Conservation (phyloP, 30 jellyfish, hydroid and myxozoan species). For the Morbakka virulenta region DNA sequence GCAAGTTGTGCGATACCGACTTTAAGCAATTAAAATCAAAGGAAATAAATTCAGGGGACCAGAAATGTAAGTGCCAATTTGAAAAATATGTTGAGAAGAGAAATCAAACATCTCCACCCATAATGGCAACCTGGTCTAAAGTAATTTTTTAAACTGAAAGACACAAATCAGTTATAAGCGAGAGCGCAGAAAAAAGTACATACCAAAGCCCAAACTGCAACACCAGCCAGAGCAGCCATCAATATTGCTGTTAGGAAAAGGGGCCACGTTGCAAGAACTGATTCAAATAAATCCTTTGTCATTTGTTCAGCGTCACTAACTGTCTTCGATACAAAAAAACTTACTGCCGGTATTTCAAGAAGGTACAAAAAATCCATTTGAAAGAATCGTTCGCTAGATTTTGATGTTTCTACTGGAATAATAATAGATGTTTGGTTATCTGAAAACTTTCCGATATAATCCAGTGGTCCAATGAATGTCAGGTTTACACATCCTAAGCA, state of each 20-base stretch:
- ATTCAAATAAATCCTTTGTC: slow-evolving; percentile 65
- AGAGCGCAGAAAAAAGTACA: no score
- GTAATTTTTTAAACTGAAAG: no score
- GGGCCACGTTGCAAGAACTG: slow-evolving; percentile 83
- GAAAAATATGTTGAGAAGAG: no score
- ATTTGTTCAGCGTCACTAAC: slow-evolving; percentile 53
- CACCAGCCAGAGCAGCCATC: slow-evolving; percentile 83
- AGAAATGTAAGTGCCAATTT: no score
- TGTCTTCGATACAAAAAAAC: slow-evolving; percentile 52
- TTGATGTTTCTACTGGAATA: slow-evolving; percentile 79
- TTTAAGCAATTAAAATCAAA: no score
- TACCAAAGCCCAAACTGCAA: slow-evolving; percentile 86
- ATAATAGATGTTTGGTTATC: slow-evolving; percentile 27
- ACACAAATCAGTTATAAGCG: no score
- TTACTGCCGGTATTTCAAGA: slow-evolving; percentile 61
- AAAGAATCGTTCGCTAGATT: slow-evolving; percentile 52
- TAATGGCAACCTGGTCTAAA: no score
- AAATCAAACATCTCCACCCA: no score
- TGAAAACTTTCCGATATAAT: slow-evolving; percentile 42
- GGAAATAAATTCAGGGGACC: no score
- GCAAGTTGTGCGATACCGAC: no score
- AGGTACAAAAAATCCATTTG: slow-evolving; percentile 55
- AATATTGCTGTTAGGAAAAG: slow-evolving; percentile 66
- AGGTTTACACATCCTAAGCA: slow-evolving; percentile 75
- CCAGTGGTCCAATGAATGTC: slow-evolving; percentile 57